These are phyloP conservation scores for Drosophila teissieri DNA, from an alignment of 1,140 invertebrate species.

Conservation along the genomic window DNA sequence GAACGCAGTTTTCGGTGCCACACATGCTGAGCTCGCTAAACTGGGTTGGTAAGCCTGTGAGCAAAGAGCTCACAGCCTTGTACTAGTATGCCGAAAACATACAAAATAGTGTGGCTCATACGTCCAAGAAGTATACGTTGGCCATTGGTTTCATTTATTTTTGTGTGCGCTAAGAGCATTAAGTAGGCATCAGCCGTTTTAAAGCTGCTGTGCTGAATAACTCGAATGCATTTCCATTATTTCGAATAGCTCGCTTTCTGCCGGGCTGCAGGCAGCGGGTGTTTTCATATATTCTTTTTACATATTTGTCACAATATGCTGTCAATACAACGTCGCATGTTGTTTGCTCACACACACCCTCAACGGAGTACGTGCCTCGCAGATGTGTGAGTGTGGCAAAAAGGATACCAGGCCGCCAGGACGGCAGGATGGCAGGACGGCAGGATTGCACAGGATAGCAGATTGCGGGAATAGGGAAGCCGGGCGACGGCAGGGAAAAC, in stretches of 20 bases:
- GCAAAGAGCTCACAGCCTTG: neutral
- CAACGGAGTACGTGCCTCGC: slow-evolving; percentile 65
- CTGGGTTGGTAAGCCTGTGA: neutral
- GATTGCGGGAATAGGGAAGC: slow-evolving; percentile 35
- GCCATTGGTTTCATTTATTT: neutral
- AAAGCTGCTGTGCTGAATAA: slow-evolving; percentile 18
- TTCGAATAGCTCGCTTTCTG: slow-evolving; percentile 10
- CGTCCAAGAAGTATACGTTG: neutral
- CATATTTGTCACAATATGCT: slow-evolving; percentile 83
- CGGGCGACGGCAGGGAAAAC: slow-evolving; percentile 24
- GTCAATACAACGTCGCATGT: slow-evolving; percentile 74
- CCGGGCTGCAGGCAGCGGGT: slow-evolving; percentile 4
- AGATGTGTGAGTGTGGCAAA: slow-evolving; percentile 17
- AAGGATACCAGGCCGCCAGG: slow-evolving; percentile 28
- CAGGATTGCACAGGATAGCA: slow-evolving; percentile 12
- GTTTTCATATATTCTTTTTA: slow-evolving; percentile 57
- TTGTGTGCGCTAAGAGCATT: neutral
- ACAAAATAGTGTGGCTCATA: too few relatives aligned
- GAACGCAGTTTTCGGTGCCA: slow-evolving; percentile 4
- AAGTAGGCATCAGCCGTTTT: slow-evolving; percentile 16
- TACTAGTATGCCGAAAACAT: neutral
- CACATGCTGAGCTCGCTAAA: neutral
- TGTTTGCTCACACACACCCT: slow-evolving; percentile 60
- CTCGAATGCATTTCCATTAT: slow-evolving; percentile 21
- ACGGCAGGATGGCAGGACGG: slow-evolving; percentile 15